Conservation (phyloP, 2,113 vertebrate species). For the Nansenia antarctica region DNA sequence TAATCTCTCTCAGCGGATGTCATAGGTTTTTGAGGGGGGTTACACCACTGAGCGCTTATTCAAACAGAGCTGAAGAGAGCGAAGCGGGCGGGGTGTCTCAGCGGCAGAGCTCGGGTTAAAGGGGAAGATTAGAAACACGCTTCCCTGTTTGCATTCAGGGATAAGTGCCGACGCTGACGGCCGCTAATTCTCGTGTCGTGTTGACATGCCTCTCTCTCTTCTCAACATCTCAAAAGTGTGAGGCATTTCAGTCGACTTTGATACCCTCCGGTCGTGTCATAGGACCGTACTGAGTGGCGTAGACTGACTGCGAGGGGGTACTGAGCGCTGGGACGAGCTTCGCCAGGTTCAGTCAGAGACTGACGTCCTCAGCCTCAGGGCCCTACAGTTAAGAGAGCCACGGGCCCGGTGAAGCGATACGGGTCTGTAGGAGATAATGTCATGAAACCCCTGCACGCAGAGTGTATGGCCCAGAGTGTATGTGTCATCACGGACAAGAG, state of each 20-base stretch:
- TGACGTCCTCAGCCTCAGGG: conserved; percentile 24
- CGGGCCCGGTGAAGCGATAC: conserved; percentile 39
- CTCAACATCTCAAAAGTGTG: conserved; percentile 20
- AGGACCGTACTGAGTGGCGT: too few relatives aligned
- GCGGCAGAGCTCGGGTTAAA: conserved; percentile 36
- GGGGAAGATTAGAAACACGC: conserved; percentile 53
- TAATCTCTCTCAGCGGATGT: conserved; percentile 52
- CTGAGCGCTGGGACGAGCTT: conserved; percentile 14
- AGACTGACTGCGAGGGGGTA: not conserved
- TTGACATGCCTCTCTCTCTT: conserved; percentile 42
- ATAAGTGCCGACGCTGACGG: conserved; percentile 43
- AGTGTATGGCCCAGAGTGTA: conserved; percentile 40
- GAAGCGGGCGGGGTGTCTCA: conserved; percentile 33
- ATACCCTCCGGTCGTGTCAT: conserved; percentile 29
- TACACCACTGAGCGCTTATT: conserved; percentile 77
- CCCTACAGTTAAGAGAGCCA: conserved; percentile 26
- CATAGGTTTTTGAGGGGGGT: conserved; percentile 33
- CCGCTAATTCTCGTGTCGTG: conserved; percentile 48
- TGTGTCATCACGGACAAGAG: conserved; percentile 59
- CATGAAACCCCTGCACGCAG: conserved; percentile 33
- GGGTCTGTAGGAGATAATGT: conserved; percentile 46
- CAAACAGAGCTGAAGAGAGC: conserved; percentile 83
- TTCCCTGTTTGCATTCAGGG: conserved; percentile 57
- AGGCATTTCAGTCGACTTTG: conserved; percentile 48
- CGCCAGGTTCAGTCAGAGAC: conserved; percentile 17